Conservation (phyloP, 2,888 invertebrate genomes). For the Pollenia angustigena region DNA sequence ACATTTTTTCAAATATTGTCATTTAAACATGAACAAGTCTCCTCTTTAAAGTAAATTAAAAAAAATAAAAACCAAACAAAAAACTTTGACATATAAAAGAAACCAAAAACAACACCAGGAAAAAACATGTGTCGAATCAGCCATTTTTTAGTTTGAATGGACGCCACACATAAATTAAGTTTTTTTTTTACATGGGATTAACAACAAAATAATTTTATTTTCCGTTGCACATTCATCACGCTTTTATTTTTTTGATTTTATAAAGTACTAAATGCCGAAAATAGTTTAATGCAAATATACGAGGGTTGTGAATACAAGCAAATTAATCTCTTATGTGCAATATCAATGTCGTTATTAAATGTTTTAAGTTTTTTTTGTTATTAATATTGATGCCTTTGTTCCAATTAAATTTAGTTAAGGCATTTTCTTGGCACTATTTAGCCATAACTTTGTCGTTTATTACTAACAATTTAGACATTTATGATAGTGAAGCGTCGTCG, state of each 20-base stretch:
- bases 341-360: no score
- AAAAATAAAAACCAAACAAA: constrained; percentile 15
- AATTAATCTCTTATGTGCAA: no score
- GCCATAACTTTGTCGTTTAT: no score
- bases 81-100: constrained; percentile 29
- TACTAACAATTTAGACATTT: no score
- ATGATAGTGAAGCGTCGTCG: no score
- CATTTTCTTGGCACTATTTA: no score
- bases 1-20: constrained; percentile 7
- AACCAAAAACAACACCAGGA: neutral
- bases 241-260: constrained; percentile 10
- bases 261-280: constrained; percentile 2
- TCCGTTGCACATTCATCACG: constrained; percentile 56
- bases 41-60: neutral
- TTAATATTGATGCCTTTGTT: no score
- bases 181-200: neutral
- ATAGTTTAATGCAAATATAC: constrained; percentile 4
- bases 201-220: constrained; percentile 11
- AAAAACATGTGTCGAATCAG: constrained; percentile 63
- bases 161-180: constrained; percentile 46
- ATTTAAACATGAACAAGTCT: neutral
- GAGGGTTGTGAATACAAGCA: neutral
- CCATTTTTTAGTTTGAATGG: constrained; percentile 45
- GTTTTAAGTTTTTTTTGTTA: no score
- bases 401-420: no score